Conservation (phyloP, 2,888 invertebrate genomes). For the Elaeidobius kamerunicus region DNA sequence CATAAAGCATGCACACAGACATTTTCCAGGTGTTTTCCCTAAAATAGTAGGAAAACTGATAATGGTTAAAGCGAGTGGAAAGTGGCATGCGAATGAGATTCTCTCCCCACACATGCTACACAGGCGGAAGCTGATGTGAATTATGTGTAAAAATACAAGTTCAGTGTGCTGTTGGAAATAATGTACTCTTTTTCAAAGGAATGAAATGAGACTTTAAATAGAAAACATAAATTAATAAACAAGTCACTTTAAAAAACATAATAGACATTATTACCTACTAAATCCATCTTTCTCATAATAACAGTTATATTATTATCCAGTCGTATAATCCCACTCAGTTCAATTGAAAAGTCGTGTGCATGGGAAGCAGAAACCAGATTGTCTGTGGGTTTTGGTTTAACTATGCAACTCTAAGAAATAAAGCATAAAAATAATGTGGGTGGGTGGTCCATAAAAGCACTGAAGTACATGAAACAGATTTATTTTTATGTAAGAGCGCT, state of each 20-base stretch:
- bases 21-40: conserved; percentile 18
- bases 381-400: conserved; percentile 17
- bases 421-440: conserved; percentile 17
- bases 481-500: conserved; percentile 9
- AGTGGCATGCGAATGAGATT: conserved; percentile 2
- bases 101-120: background rate
- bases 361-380: conserved; percentile 18
- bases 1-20: conserved; percentile 5
- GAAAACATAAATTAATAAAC: too few species aligned
- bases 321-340: conserved; percentile 14
- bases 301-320: background rate
- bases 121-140: background rate
- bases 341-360: conserved; percentile 5
- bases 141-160: background rate
- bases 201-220: background rate
- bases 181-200: background rate
- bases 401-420: conserved; percentile 19
- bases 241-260: too few species aligned
- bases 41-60: conserved; percentile 8
- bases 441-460: conserved; percentile 20
- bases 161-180: too few species aligned
- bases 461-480: conserved; percentile 18
- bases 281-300: too few species aligned
- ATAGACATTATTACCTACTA: too few species aligned
- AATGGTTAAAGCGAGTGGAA: conserved; percentile 18